Conservation (phyloP, 2,113 vertebrate species). For the Phoxinus phoxinus region DNA sequence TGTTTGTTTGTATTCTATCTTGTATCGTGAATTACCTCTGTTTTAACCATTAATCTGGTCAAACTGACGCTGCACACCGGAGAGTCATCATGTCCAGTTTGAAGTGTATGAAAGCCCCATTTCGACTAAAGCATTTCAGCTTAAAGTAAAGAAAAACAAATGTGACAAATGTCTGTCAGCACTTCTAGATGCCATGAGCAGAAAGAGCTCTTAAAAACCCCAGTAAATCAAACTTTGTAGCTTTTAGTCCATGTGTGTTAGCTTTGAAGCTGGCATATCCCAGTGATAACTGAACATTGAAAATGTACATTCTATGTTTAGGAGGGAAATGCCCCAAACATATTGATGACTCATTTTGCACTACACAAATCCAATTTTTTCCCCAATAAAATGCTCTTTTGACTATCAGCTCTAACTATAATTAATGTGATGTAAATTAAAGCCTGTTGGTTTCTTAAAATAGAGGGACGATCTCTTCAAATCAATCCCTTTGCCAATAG, state of each 20-base stretch:
- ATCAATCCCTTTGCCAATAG: background rate
- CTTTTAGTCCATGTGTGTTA: background rate
- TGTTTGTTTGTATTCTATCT: background rate
- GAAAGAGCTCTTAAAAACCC: background rate
- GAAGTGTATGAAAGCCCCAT: background rate
- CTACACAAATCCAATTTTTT: background rate
- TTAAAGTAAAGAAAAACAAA: background rate
- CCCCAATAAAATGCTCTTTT: background rate
- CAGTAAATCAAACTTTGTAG: background rate
- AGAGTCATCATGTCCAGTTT: slow-evolving; percentile 16
- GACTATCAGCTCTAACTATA: background rate
- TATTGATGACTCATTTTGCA: background rate
- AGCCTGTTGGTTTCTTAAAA: background rate
- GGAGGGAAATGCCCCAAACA: background rate
- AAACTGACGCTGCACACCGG: background rate
- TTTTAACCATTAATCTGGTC: slow-evolving; percentile 24
- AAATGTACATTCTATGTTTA: too few species aligned
- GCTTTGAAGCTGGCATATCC: background rate
- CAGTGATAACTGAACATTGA: background rate
- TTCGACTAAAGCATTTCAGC: background rate
- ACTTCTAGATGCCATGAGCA: background rate
- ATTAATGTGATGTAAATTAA: background rate
- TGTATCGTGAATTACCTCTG: background rate
- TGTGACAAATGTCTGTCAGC: background rate
- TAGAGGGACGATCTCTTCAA: background rate